Evolutionary conservation across 2,888 invertebrate species (phyloP).

Genomic region (Uloborus plumipes): DNA sequence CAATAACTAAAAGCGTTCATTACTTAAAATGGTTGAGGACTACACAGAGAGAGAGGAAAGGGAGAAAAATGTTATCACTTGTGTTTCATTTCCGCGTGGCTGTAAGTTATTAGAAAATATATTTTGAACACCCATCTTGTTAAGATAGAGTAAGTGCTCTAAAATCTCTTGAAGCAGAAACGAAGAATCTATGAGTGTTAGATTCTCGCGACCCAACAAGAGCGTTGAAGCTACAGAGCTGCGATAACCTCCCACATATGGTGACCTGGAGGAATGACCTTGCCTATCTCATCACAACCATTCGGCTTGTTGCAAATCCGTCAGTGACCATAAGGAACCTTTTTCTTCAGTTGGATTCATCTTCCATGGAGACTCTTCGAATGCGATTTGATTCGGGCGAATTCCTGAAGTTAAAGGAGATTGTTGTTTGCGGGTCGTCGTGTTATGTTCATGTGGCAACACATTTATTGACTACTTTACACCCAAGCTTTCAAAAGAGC

Average conservation of each 20-base stretch:
- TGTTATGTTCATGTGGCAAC: slow-evolving; percentile 25
- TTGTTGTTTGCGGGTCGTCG: neutral
- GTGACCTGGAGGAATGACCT: slow-evolving; percentile 17
- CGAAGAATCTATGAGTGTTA: slow-evolving; percentile 10
- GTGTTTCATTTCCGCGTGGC: too few species aligned
- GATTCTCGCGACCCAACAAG: slow-evolving; percentile 27
- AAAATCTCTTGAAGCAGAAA: neutral
- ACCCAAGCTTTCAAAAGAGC: neutral
- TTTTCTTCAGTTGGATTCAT: neutral
- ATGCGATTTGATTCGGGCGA: neutral
- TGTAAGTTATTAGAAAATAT: too few species aligned
- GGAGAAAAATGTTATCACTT: too few species aligned
- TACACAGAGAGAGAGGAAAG: too few species aligned
- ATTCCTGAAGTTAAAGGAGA: neutral
- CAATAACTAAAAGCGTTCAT: neutral
- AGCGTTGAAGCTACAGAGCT: neutral
- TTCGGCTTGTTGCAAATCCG: slow-evolving; percentile 21
- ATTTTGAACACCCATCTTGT: slow-evolving; percentile 16
- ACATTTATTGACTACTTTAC: neutral
- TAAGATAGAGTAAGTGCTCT: slow-evolving; percentile 29
- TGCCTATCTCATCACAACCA: slow-evolving; percentile 37
- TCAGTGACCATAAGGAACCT: slow-evolving; percentile 23
- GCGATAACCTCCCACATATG: slow-evolving; percentile 39
- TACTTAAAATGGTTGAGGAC: neutral
- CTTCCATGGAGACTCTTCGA: neutral